Base-by-base conservation (phyloP, 2,113 vertebrate species). In the Cisticola juncidis region DNA sequence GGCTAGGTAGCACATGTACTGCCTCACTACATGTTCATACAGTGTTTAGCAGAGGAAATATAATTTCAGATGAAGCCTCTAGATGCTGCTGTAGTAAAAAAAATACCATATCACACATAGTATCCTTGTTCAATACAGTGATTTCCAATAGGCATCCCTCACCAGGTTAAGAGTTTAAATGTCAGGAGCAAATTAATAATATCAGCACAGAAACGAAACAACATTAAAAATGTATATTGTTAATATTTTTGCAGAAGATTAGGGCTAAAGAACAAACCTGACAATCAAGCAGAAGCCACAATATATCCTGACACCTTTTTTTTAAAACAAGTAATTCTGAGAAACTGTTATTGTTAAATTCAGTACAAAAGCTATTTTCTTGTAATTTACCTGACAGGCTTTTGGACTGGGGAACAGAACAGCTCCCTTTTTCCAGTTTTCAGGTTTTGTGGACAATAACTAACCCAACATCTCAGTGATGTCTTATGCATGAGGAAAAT, bases 41-140 rank as follows among this genome's bases (percentile, higher is more conserved):
- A 36, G 21, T 23, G 14, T 40, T 66, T 83, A 82, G 47, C 50
- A 88, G 19, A 73, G 38, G 14, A 83, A 82, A 57, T 38, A 94
- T 66, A 40, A 36, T 96, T 96, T 96, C 88, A 95, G 11, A 84
- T 78, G 7, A 83, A 92, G n/a, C 92, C 94, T 94, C 91, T 96
- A 96, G 92, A 93, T 94, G 88, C 48, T 96, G 94, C 92, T 97
- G n/a, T 94, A 94, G 91, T 94, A 94, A 96, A 79, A 90, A 93
- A 84, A 86, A 93, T 58, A 50, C 14, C 2, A 5, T 42, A 62
- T 79, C n/a, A 60, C n/a, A 33, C 15, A 15, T 28, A 21, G 9
- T 26, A 28, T 68, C 17, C 23, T 56, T 89, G 44, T 58, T 71
- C 72, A 60, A 58, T 86, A 64, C 22, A 66, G 38, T 4, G n/a